These are phyloP conservation scores for Microctenopoma steveboyesi DNA, from an alignment of 2,797 vertebrate genomes.

Conservation along the genomic window DNA sequence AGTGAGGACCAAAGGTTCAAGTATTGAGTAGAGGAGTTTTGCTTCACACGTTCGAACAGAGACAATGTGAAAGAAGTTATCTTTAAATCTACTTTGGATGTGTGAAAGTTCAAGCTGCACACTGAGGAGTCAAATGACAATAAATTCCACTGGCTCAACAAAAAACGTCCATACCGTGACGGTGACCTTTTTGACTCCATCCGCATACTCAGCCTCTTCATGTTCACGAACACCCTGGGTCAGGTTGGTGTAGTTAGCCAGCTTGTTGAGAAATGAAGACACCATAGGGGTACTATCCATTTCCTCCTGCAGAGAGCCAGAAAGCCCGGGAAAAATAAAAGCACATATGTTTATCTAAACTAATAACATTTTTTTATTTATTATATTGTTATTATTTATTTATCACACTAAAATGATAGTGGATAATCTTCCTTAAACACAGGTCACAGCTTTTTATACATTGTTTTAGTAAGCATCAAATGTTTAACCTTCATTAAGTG, in stretches of 20 bases:
- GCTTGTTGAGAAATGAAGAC: slow-evolving; percentile 93
- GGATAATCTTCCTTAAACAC: background rate
- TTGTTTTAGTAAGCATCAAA: background rate
- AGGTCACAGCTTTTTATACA: background rate
- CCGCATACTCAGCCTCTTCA: slow-evolving; percentile 87
- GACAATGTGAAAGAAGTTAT: background rate
- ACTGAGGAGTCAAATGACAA: too few relatives aligned
- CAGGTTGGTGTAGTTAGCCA: slow-evolving; percentile 96
- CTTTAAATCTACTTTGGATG: background rate
- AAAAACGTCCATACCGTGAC: slow-evolving; percentile 80
- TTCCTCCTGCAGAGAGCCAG: slow-evolving; percentile 86
- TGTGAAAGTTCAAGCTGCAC: background rate
- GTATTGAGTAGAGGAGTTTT: too few relatives aligned
- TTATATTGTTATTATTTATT: background rate
- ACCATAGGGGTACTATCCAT: slow-evolving; percentile 98
- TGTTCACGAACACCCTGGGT: slow-evolving; percentile 94
- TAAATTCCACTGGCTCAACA: background rate
- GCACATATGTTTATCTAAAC: too few relatives aligned
- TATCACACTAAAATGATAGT: background rate
- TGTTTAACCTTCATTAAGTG: background rate
- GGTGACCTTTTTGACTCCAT: slow-evolving; percentile 85
- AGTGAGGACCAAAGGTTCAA: too few relatives aligned
- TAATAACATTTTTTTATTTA: background rate
- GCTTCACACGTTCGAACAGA: background rate
- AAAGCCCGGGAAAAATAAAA: background rate